Evolutionary conservation across 1,140 invertebrate genomes (phyloP), one percentile per base, ranked within the genome.

Genomic region (Argopecten irradians): DNA sequence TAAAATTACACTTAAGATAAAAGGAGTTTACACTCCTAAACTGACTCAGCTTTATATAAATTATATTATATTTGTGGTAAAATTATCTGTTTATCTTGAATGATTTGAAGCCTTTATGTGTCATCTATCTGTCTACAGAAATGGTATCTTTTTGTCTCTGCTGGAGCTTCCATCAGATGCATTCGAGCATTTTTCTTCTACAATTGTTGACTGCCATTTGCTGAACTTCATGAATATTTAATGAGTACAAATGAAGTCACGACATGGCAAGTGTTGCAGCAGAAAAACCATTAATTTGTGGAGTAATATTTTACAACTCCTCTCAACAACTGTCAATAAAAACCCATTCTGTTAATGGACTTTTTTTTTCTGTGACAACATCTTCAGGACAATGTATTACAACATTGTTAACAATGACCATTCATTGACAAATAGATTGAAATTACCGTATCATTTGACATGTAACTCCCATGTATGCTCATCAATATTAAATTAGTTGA

Each of bases 221-320:
- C 22, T 71, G 55, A 71, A 71, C 28, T 71, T 28, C 55, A 71
- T 71, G 55, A 71, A 71, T 71, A 71, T 71, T 71, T 71, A 71
- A 71, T 71, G 55, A 71, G 55, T 71, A 71, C 55, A 71, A 71
- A 71, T 71, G 55, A 71, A 71, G 55, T 28, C 55, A 71, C 55
- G 55, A 8, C 55, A 71, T 71, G n/a, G n/a, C 55, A 19, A 71
- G 55, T 71, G 55, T 71, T 71, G 55, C 55, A 16, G 22, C 22
- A n/a, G 55, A 71, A n/a, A 71, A 71, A 71, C 55, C 55, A 71
- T 28, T 28, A 71, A 71, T 71, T 71, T 71, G 55, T 71, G n/a
- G 55, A 71, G 55, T 28, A 71, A 71, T 71, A 71, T 71, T 71
- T 71, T 71, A 71, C 55, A 71, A n/a, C 55, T 71, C 55, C 8